These are phyloP conservation scores for Enoplosus armatus DNA, from an alignment of 2,797 vertebrate genomes.

Conservation along the genomic window DNA sequence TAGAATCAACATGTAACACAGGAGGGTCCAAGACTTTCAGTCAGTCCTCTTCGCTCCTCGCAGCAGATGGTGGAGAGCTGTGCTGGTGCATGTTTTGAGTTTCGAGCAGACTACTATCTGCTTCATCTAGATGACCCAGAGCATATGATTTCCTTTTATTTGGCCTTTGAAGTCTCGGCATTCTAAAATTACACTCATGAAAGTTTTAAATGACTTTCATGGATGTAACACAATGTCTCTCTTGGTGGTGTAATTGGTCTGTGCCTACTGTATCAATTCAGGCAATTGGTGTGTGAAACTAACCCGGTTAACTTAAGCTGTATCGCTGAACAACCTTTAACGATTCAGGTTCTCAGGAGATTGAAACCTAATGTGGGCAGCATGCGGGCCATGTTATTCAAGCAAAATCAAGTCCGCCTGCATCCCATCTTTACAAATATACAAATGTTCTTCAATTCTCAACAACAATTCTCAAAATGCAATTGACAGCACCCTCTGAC, in stretches of 20 bases:
- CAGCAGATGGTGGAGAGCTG: constrained; percentile 71
- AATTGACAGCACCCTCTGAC: constrained; percentile 55
- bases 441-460: constrained; percentile 13
- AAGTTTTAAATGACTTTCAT: constrained; percentile 22
- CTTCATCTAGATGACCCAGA: constrained; percentile 73
- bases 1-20: constrained; percentile 78
- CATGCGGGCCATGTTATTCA: neutral
- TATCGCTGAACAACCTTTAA: constrained; percentile 10
- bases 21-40: constrained; percentile 69
- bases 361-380: neutral
- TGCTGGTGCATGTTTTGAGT: constrained; percentile 74
- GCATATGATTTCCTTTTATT: constrained; percentile 68
- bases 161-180: constrained; percentile 49
- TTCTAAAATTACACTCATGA: constrained; percentile 51
- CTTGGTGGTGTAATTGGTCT: constrained; percentile 40
- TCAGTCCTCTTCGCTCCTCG: constrained; percentile 44
- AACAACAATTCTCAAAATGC: constrained; percentile 26
- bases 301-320: neutral
- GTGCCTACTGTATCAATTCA: constrained; percentile 25
- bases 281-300: constrained; percentile 15
- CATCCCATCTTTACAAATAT: neutral
- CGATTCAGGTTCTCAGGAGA: neutral
- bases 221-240: constrained; percentile 5
- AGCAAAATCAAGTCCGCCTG: neutral
- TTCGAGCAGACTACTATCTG: constrained; percentile 68